Evolutionary conservation across 2,113 vertebrate species (phyloP).

Genomic region (Brachyhypopomus occidentalis): DNA sequence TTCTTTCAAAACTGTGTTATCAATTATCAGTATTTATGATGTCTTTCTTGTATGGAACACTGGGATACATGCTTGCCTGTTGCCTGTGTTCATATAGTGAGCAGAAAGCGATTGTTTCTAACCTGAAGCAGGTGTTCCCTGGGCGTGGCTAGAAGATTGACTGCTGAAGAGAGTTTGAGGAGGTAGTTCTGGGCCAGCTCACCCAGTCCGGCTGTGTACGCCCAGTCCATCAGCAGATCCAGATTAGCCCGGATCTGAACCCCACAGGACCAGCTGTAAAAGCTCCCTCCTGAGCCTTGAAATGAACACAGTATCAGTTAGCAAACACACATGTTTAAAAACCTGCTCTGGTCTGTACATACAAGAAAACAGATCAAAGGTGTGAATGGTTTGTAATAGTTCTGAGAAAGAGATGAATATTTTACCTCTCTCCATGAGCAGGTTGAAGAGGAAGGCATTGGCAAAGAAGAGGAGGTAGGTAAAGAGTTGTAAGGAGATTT

Average conservation of each 20-base stretch:
- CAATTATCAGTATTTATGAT: not conserved
- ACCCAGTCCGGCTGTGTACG: constrained; percentile 69
- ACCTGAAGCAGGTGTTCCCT: constrained; percentile 76
- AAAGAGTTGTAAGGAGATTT: constrained; percentile 75
- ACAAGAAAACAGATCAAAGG: not conserved
- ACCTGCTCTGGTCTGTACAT: not conserved
- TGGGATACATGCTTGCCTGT: no score
- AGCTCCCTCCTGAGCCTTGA: constrained; percentile 73
- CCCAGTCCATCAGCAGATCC: constrained; percentile 78
- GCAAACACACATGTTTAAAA: not conserved
- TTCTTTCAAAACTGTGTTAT: not conserved
- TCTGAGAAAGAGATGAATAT: not conserved
- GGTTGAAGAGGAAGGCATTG: constrained; percentile 81
- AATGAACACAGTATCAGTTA: not conserved
- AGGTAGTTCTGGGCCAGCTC: constrained; percentile 71
- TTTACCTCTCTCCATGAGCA: constrained; percentile 81
- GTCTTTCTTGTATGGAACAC: no score
- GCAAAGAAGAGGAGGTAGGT: constrained; percentile 81
- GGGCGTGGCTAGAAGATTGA: constrained; percentile 76
- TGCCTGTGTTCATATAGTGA: not conserved
- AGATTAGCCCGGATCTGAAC: constrained; percentile 75
- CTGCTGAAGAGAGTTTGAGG: constrained; percentile 71
- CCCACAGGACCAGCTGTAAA: constrained; percentile 78
- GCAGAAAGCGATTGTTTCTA: not conserved
- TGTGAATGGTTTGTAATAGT: not conserved